Base-by-base conservation (phyloP, 2,797 vertebrate species). In the Amblyopsis hoosieri region DNA sequence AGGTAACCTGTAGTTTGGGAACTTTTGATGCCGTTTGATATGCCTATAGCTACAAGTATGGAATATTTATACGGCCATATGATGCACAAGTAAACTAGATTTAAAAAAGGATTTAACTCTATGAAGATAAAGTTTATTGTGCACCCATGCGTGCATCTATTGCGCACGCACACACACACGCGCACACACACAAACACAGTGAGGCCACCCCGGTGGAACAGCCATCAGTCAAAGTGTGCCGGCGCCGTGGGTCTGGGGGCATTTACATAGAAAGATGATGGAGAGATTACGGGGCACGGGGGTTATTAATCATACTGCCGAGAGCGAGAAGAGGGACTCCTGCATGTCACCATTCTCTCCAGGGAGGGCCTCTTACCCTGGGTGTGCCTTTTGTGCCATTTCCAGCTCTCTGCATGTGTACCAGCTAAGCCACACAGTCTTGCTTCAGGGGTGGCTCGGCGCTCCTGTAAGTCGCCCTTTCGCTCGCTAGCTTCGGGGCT, bases 251-350 rank as follows among this genome's bases (percentile, higher is more conserved):
- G 90, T 90, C 79, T 60, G 67, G 86, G 87, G 82, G 88, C 85
- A 91, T 92, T 93, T 91, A 90, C 87, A 91, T 92, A 88, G 86
- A 91, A 85, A 87, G 87, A 91, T 92, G 91, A 92, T 91, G 85
- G 88, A 90, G 87, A 83, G 90, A 91, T 91, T 91, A 89, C 71
- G 85, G 85, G 84, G 84, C 88, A 74, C 81, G 31, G 74, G 69
- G 90, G 88, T 91, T 88, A 91, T 91, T 90, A 91, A 91, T 93
- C 91, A 93, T 65, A 45, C 77, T 66, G 76, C 76, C 76, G 82
- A 85, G 78, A 77, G 75, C 73, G 76, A 81, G 78, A 67, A 77
- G 71, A 81, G 86, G 79, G 85, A 86, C 80, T 81, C 72, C 79
- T 76, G 54, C 69, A 81, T 89, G 85, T 87, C 87, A 82, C 74